Percentiles rank a stretch among this genome's conserved stretches.
Evolutionary conservation across 2,888 invertebrate species (phyloP).

Genomic region (Nysson spinosus): DNA sequence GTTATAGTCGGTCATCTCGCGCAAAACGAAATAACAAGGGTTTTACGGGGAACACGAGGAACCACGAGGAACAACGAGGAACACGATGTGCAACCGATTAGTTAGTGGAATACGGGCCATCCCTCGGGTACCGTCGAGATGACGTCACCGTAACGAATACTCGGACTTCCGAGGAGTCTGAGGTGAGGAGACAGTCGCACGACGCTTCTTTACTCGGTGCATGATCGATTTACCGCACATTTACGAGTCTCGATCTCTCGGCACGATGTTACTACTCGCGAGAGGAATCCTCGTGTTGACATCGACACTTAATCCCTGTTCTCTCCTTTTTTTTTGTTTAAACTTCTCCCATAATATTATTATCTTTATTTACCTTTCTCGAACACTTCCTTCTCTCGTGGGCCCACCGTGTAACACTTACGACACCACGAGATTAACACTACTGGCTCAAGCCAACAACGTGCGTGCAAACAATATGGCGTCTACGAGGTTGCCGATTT

Average conservation of each 20-base stretch:
- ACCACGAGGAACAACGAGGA: too few species aligned
- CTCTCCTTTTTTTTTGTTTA: not conserved
- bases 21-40: too few species aligned
- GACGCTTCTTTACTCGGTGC: slow-evolving; percentile 18
- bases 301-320: not conserved
- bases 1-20: too few species aligned
- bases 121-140: slow-evolving; percentile 44
- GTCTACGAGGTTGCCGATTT: slow-evolving; percentile 65
- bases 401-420: slow-evolving; percentile 26
- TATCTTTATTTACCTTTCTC: slow-evolving; percentile 57
- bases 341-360: too few species aligned
- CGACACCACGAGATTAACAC: slow-evolving; percentile 39
- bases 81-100: too few species aligned
- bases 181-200: slow-evolving; percentile 32
- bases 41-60: too few species aligned
- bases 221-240: slow-evolving; percentile 43
- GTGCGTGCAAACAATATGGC: slow-evolving; percentile 72
- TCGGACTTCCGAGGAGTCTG: slow-evolving; percentile 23
- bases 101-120: slow-evolving; percentile 34
- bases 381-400: slow-evolving; percentile 33
- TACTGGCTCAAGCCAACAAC: slow-evolving; percentile 56
- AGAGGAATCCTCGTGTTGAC: not conserved
- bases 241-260: slow-evolving; percentile 11
- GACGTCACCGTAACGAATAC: slow-evolving; percentile 50
- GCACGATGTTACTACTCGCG: not conserved